phyloP scores from a whole-genome alignment of 2,888 invertebrate species.

The Cryptophagus acutangulus region DNA sequence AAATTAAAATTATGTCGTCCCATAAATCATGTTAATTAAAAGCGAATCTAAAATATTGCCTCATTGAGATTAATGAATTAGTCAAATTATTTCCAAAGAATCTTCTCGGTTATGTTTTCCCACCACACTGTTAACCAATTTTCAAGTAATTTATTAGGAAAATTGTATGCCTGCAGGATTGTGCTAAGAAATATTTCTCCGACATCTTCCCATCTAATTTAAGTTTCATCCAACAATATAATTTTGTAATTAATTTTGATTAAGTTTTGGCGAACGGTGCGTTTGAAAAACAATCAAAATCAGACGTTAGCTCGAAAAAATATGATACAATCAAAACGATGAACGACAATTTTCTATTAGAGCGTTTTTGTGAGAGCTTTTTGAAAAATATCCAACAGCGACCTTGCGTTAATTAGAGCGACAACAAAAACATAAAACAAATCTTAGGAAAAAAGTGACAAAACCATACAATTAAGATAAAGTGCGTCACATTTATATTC shows the following conservation, averaged over 20 bases:
- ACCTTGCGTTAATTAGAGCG: too few relatives aligned
- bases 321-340: too few relatives aligned
- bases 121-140: slow-evolving; percentile 10
- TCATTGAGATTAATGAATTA: slow-evolving; percentile 32
- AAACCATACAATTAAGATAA: too few relatives aligned
- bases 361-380: too few relatives aligned
- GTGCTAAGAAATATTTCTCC: background rate
- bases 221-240: background rate
- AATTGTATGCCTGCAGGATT: slow-evolving; percentile 2
- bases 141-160: slow-evolving; percentile 9
- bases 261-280: too few relatives aligned
- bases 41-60: slow-evolving; percentile 27
- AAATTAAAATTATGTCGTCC: slow-evolving; percentile 19
- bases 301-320: too few relatives aligned
- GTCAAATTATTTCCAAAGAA: slow-evolving; percentile 30
- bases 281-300: too few relatives aligned
- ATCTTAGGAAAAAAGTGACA: too few relatives aligned
- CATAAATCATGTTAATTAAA: slow-evolving; percentile 30
- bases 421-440: too few relatives aligned
- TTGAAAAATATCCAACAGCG: too few relatives aligned
- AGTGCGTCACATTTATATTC: too few relatives aligned
- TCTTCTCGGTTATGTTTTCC: slow-evolving; percentile 19
- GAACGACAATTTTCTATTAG: too few relatives aligned
- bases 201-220: slow-evolving; percentile 3
- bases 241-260: background rate